A percentile compares a stretch with the other conserved stretches of the same genome.
Evolutionary conservation across 2,888 invertebrate genomes (phyloP).

Genomic region (Argyresthia albistria): DNA sequence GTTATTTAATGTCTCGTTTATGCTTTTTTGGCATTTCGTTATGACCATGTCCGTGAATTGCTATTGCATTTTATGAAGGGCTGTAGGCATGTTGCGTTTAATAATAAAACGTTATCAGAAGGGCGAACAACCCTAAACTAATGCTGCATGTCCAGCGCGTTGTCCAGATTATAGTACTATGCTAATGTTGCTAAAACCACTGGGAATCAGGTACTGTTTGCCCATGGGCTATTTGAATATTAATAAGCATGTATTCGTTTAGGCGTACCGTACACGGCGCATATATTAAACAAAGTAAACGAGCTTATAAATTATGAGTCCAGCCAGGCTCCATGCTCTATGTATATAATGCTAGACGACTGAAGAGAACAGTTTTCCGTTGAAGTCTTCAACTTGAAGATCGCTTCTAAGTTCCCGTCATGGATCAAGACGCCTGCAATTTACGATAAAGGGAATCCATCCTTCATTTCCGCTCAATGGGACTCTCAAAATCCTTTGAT

Average conservation of each 20-base stretch:
- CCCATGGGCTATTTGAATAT: constrained; percentile 59
- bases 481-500: constrained; percentile 64
- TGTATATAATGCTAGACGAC: background rate
- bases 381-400: too few relatives aligned
- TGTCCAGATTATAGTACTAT: constrained; percentile 24
- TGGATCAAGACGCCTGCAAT: constrained; percentile 28
- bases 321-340: background rate
- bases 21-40: too few relatives aligned
- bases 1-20: too few relatives aligned
- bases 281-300: constrained; percentile 34
- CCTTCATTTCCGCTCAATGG: constrained; percentile 50
- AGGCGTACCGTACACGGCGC: constrained; percentile 29
- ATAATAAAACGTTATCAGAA: constrained; percentile 6
- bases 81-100: constrained; percentile 11
- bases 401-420: too few relatives aligned
- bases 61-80: background rate
- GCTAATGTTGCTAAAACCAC: constrained; percentile 46
- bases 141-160: constrained; percentile 23
- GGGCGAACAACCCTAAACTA: constrained; percentile 13
- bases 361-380: too few relatives aligned
- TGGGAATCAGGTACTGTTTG: constrained; percentile 39
- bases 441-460: constrained; percentile 48
- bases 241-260: constrained; percentile 47
- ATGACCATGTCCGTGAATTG: background rate
- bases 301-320: constrained; percentile 35